Evolutionary conservation across 1,140 invertebrate genomes (phyloP).

Genomic region (Arctopsyche grandis): DNA sequence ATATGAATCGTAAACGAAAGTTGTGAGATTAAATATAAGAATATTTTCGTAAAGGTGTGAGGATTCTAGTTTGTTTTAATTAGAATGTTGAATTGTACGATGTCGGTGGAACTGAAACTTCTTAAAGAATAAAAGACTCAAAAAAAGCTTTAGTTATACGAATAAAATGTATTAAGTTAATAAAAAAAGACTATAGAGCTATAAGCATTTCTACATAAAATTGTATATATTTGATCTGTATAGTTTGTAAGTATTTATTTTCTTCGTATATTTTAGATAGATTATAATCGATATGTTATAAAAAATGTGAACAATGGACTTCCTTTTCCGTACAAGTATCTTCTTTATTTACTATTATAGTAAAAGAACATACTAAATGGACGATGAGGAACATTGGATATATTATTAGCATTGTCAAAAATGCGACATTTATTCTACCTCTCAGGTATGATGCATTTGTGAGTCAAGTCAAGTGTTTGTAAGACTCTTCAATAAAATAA

Average conservation of each 20-base stretch:
- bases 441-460: constrained; percentile 14
- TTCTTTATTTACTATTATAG: not conserved
- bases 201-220: constrained; percentile 31
- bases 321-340: constrained; percentile 47
- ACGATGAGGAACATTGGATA: constrained; percentile 46
- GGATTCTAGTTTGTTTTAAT: not conserved
- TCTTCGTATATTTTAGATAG: constrained; percentile 35
- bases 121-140: constrained; percentile 9
- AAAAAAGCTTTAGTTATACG: constrained; percentile 31
- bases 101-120: not conserved
- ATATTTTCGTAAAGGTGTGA: not conserved
- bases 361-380: constrained; percentile 32
- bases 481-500: not conserved
- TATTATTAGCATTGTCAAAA: not conserved
- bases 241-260: constrained; percentile 51
- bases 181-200: constrained; percentile 18
- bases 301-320: constrained; percentile 42
- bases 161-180: not conserved
- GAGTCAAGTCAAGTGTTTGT: constrained; percentile 22
- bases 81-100: not conserved
- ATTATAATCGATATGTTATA: constrained; percentile 4
- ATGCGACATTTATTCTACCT: constrained; percentile 3
- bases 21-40: too few relatives aligned
- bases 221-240: constrained; percentile 47
- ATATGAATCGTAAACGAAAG: too few relatives aligned